Evolutionary conservation across 2,888 invertebrate species (phyloP).

Genomic region (Sicus ferrugineus): DNA sequence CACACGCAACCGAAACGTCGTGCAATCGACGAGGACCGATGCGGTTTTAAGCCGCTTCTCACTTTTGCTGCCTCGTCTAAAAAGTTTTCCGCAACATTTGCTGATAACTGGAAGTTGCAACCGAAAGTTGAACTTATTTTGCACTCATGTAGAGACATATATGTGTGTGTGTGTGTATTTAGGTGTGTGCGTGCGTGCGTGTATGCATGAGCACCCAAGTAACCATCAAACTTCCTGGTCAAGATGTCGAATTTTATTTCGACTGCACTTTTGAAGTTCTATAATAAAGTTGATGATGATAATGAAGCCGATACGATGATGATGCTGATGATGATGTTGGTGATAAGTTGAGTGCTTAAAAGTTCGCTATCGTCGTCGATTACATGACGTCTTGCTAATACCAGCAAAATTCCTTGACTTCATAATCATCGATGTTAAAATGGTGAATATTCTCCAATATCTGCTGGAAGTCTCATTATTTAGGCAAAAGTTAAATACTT

Average conservation of each 20-base stretch:
- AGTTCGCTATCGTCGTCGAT: neutral
- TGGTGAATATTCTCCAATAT: too few species aligned
- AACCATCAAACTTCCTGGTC: neutral
- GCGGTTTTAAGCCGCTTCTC: conserved; percentile 2
- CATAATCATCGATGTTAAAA: too few species aligned
- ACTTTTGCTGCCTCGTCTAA: conserved; percentile 24
- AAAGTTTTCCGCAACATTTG: conserved; percentile 27
- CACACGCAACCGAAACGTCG: neutral
- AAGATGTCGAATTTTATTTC: neutral
- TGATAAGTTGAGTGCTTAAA: neutral
- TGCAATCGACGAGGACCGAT: too few species aligned
- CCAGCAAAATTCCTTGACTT: too few species aligned
- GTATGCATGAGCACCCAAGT: too few species aligned
- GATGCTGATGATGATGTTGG: neutral
- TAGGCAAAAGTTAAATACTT: neutral
- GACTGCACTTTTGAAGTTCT: neutral
- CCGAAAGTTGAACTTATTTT: neutral
- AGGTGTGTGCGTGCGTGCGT: too few species aligned
- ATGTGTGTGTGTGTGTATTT: too few species aligned
- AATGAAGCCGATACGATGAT: neutral
- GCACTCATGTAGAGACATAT: neutral
- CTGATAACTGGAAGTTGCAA: conserved; percentile 28
- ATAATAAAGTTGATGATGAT: neutral
- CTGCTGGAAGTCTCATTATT: neutral
- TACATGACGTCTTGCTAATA: too few species aligned